These are phyloP conservation scores for Centropus bengalensis DNA, from an alignment of 2,113 vertebrate species.

Conservation along the genomic window DNA sequence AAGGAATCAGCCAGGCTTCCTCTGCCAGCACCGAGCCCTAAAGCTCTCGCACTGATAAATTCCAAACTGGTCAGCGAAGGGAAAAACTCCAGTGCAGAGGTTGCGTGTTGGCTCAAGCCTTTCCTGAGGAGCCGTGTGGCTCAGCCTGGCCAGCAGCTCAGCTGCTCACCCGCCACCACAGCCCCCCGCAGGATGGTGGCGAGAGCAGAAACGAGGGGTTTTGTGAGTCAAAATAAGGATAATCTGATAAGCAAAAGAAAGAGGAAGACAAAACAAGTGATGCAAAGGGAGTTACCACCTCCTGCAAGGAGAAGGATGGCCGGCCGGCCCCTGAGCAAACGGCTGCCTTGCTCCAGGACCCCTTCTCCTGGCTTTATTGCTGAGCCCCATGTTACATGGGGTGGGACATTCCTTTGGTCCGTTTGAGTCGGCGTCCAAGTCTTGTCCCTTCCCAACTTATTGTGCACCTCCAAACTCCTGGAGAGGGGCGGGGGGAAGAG, in stretches of 20 bases:
- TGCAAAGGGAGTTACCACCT: not conserved
- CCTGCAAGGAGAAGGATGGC: too few species aligned
- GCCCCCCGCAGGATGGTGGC: not conserved
- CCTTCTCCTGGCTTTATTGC: not conserved
- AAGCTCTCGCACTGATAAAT: not conserved
- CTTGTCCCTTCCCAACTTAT: not conserved
- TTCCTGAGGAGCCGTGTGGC: not conserved
- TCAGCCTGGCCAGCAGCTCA: not conserved
- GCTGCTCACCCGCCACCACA: accelerated
- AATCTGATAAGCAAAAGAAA: not conserved
- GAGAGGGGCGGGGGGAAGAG: accelerated
- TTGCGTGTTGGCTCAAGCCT: not conserved
- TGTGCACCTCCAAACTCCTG: not conserved
- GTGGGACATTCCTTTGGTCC: not conserved
- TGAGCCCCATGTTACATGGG: accelerated
- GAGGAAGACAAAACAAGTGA: not conserved
- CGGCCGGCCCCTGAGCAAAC: not conserved
- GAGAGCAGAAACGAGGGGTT: not conserved
- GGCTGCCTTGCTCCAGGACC: not conserved
- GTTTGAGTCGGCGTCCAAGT: not conserved
- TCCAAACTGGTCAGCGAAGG: not conserved
- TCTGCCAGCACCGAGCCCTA: not conserved
- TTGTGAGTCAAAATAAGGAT: accelerated
- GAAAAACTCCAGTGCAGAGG: not conserved
- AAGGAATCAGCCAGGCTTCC: not conserved